A percentile compares a stretch with the other conserved stretches of the same genome.
Conservation (phyloP, 1,140 invertebrate genomes). For the Pseudomyrmex pallidus region DNA sequence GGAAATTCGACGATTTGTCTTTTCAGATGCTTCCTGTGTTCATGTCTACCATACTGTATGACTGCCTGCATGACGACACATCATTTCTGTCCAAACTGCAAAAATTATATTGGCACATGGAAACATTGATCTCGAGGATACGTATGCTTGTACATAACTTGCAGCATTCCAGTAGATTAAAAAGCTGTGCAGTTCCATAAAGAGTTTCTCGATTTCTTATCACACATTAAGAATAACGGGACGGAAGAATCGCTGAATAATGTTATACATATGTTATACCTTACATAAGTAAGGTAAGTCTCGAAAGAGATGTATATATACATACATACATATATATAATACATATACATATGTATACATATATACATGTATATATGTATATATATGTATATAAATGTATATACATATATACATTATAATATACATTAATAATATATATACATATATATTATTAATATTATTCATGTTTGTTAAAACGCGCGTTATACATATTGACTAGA, state of each 20-base stretch:
- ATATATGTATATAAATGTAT: too few relatives aligned
- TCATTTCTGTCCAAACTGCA: slow-evolving; percentile 85
- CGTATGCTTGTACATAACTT: slow-evolving; percentile 1
- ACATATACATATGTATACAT: too few relatives aligned
- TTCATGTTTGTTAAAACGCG: too few relatives aligned
- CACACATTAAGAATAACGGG: slow-evolving; percentile 11
- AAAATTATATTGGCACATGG: slow-evolving; percentile 84
- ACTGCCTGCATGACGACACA: slow-evolving; percentile 84
- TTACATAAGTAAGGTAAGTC: too few relatives aligned
- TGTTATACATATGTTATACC: too few relatives aligned
- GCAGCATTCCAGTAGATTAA: slow-evolving; percentile 30
- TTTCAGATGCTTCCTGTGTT: slow-evolving; percentile 85
- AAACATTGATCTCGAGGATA: slow-evolving; percentile 78
- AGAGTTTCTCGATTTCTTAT: slow-evolving; percentile 43
- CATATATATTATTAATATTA: too few relatives aligned
- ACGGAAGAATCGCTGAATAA: background rate
- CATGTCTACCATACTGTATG: slow-evolving; percentile 85
- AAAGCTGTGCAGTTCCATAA: slow-evolving; percentile 28
- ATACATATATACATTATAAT: too few relatives aligned
- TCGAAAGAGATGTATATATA: too few relatives aligned
- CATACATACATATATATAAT: too few relatives aligned
- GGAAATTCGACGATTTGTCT: slow-evolving; percentile 3
- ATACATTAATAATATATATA: too few relatives aligned
- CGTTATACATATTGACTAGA: too few relatives aligned
- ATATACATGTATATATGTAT: too few relatives aligned